Percentiles rank a stretch among this genome's conserved stretches.
These are phyloP conservation scores for Sciurus carolinensis DNA, from an alignment of 2,797 vertebrate genomes.

Conservation along the genomic window DNA sequence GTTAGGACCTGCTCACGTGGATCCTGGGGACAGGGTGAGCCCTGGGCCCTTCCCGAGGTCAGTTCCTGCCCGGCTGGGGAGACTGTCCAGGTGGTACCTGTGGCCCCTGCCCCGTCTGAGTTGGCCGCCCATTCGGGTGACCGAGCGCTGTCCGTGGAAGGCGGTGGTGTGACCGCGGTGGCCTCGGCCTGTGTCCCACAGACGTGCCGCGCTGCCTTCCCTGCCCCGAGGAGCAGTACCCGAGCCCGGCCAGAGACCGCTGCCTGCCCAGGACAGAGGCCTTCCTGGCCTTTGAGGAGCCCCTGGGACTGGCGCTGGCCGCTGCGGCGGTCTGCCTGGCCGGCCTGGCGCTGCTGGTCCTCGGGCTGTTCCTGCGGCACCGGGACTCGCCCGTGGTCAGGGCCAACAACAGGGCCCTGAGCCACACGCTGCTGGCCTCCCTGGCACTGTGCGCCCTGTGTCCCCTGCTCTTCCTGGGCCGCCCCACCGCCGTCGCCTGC, in stretches of 20 bases:
- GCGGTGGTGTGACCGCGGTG: too few relatives aligned
- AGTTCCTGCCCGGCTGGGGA: too few relatives aligned
- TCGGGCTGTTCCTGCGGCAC: constrained; percentile 69
- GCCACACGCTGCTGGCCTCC: constrained; percentile 46
- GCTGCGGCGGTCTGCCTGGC: not conserved
- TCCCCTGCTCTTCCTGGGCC: constrained; percentile 55
- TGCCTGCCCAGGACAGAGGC: constrained; percentile 59
- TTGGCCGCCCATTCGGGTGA: too few relatives aligned
- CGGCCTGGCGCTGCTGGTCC: constrained; percentile 34
- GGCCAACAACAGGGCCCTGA: constrained; percentile 68
- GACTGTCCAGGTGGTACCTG: too few relatives aligned
- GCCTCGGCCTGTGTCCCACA: not conserved
- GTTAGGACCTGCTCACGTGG: too few relatives aligned
- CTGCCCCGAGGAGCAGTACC: constrained; percentile 52
- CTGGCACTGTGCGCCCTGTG: constrained; percentile 66
- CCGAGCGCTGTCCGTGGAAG: too few relatives aligned
- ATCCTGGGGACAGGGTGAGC: too few relatives aligned
- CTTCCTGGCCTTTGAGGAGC: constrained; percentile 62
- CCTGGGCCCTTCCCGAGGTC: too few relatives aligned
- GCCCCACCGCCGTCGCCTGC: not conserved
- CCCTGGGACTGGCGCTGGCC: constrained; percentile 66
- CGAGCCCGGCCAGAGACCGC: not conserved
- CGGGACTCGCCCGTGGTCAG: constrained; percentile 23
- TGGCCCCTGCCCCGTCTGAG: too few relatives aligned
- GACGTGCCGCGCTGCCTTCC: constrained; percentile 45